Base-by-base conservation (phyloP, 2,797 vertebrate species). In the Lepidocolaptes lacrymiger region DNA sequence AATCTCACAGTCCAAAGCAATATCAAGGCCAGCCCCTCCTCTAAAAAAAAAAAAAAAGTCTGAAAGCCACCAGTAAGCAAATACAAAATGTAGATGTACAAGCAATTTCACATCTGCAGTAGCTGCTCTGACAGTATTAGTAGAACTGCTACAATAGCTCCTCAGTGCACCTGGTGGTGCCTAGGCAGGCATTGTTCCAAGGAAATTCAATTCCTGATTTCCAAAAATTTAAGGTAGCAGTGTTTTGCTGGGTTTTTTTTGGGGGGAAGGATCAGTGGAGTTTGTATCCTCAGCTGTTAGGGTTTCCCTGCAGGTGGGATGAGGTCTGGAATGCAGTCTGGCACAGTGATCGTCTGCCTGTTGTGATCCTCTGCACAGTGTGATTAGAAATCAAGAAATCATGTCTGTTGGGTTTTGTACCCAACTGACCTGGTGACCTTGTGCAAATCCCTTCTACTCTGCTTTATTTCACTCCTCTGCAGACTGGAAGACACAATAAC, bases 391-490 rank as follows among this genome's bases (percentile, higher is more conserved):
- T n/a, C 0, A 0, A 56, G 71, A 67, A 85, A 56, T 34, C 0
- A 0, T 22, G 7, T 5, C 54, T 49, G 16, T 16, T 52, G 7
- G n/a, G 21, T 34, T 66, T 84, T 41, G 41, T 59, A 27, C 67
- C 39, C 0, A 0, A 5, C 24, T 76, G 48, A 13, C 24, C 6
- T 0, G 0, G 27, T 41, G 49, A 32, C 86, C 34, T 54, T 81
- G 24, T 64, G 39, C 22, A 85, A 54, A 71, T 83, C 49, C 22
- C 32, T 62, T 67, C 63, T 36, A 3, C 46, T 52, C 55, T 81
- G 51, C 56, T 87, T 69, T 78, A 48, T 81, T 75, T 86, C n/a
- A 9, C 12, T 77, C 55, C 36, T 85, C 59, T 51, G 43, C 63
- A 54, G 49, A 41, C n/a, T 59, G 58, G 30, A 66, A 62, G 37